phyloP scores from a whole-genome alignment of 2,797 vertebrate species.

The Geotrypetes seraphini region DNA sequence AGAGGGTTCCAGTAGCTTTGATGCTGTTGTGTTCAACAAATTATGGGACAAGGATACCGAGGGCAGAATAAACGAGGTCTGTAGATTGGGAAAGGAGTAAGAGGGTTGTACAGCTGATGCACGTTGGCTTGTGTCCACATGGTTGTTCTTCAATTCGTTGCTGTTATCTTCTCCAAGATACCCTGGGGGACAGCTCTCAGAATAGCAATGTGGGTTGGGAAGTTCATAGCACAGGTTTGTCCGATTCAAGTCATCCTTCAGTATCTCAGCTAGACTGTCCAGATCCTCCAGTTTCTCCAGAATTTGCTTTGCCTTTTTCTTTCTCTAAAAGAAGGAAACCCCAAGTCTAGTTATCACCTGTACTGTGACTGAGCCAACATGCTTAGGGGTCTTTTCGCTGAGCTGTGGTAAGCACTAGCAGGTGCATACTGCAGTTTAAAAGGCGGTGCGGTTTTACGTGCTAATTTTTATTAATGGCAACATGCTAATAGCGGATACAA shows the following conservation, averaged over 20 bases:
- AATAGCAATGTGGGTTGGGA: neutral
- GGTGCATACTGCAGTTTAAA: too few species aligned
- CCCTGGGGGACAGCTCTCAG: neutral
- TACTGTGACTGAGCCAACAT: too few species aligned
- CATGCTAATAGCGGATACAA: too few species aligned
- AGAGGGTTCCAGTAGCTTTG: neutral
- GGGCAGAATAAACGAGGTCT: rapidly evolving
- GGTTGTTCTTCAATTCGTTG: neutral
- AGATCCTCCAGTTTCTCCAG: constrained; percentile 56
- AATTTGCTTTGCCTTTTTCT: constrained; percentile 10
- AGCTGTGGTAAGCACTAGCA: too few species aligned
- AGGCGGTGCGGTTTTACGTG: too few species aligned
- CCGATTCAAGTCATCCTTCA: constrained; percentile 66
- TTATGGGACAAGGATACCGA: too few species aligned
- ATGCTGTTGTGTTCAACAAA: too few species aligned
- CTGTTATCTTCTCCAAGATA: neutral
- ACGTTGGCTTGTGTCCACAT: neutral
- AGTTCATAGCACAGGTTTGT: constrained; percentile 7
- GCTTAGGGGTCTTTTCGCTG: too few species aligned
- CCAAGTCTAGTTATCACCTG: neutral
- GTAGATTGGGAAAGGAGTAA: rapidly evolving
- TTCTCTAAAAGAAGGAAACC: constrained; percentile 38
- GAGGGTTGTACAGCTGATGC: rapidly evolving
- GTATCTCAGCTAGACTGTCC: constrained; percentile 68
- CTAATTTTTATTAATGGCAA: too few species aligned